Percentiles rank a stretch among this genome's conserved stretches.
Evolutionary conservation across 2,797 vertebrate species (phyloP).

Genomic region (Gallinago nigripennis): DNA sequence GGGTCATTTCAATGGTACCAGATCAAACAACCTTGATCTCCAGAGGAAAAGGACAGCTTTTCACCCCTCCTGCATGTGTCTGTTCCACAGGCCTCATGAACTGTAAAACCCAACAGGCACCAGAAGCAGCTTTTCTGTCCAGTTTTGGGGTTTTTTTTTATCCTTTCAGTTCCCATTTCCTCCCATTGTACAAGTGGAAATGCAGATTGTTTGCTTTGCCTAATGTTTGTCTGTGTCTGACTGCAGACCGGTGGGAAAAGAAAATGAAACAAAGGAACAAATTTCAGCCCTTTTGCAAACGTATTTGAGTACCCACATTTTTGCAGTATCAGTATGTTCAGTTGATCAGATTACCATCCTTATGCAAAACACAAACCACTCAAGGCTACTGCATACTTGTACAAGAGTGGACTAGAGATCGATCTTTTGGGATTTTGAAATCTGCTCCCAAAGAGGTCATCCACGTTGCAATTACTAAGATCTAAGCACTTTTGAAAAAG

Average conservation of each 20-base stretch:
- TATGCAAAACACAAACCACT: constrained; percentile 4
- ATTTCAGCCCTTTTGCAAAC: neutral
- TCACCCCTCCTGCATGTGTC: neutral
- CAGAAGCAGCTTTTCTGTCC: constrained; percentile 12
- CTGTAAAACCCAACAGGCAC: constrained; percentile 33
- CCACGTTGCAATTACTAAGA: neutral
- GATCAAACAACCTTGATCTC: neutral
- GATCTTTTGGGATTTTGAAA: neutral
- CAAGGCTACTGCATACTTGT: neutral
- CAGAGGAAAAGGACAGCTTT: neutral
- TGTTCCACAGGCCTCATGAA: neutral
- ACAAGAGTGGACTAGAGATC: neutral
- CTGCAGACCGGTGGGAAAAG: constrained; percentile 1
- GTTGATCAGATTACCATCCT: neutral
- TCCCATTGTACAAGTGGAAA: constrained; percentile 55
- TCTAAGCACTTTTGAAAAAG: too few relatives aligned
- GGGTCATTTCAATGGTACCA: neutral
- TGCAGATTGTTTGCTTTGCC: constrained; percentile 24
- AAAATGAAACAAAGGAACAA: constrained; percentile 39
- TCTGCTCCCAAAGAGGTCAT: neutral
- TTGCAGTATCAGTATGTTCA: neutral
- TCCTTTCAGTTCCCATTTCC: constrained; percentile 51
- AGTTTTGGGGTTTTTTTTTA: neutral
- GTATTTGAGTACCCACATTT: neutral
- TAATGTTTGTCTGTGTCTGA: constrained; percentile 22